Evolutionary conservation across 2,888 invertebrate species (phyloP).

Genomic region (Synanthedon formicaeformis): DNA sequence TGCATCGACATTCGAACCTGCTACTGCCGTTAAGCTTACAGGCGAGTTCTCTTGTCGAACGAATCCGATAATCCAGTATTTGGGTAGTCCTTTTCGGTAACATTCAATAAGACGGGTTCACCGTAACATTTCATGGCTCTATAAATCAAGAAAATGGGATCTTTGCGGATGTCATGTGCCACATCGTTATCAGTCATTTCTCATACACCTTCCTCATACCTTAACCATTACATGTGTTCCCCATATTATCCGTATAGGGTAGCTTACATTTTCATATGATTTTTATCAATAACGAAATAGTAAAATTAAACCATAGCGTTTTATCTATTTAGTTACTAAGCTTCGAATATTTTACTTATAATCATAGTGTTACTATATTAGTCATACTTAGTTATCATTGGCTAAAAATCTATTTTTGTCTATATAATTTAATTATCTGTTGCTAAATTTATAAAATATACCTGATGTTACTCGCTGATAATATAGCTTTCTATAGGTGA

Average conservation of each 20-base stretch:
- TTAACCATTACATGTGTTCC: conserved; percentile 5
- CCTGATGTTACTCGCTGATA: no score
- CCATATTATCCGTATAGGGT: conserved; percentile 3
- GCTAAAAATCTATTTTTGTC: background rate
- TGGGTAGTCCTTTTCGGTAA: conserved; percentile 1
- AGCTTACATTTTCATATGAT: no score
- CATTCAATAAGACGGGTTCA: conserved; percentile 1
- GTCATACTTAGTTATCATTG: no score
- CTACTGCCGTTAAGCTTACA: no score
- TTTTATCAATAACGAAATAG: no score
- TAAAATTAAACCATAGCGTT: no score
- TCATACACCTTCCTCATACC: conserved; percentile 18
- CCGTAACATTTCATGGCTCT: conserved; percentile 20
- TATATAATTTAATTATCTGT: background rate
- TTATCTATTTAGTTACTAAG: no score
- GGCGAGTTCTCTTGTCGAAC: no score
- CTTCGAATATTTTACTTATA: no score
- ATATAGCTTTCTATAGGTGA: no score
- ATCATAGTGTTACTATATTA: no score
- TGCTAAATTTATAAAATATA: background rate
- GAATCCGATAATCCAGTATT: background rate
- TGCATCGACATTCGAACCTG: no score
- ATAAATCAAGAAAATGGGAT: conserved; percentile 42
- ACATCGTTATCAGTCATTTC: conserved; percentile 34
- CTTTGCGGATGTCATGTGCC: conserved; percentile 22